Evolutionary conservation across 2,113 vertebrate species (phyloP).

Genomic region (Nothoprocta pentlandii): DNA sequence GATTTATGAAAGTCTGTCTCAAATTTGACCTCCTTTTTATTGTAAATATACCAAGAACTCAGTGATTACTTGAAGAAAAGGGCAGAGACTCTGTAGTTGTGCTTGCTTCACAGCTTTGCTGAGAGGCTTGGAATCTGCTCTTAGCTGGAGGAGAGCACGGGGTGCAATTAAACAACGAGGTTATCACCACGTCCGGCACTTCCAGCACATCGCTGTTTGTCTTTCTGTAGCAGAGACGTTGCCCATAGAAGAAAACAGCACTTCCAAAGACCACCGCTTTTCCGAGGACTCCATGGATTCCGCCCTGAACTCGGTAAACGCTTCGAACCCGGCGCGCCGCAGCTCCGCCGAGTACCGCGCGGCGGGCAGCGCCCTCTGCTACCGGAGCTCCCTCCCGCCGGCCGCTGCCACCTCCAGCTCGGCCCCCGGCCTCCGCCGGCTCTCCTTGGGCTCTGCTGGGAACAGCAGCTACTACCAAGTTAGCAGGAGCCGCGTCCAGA

Average conservation of each 20-base stretch:
- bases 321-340: conserved; percentile 72
- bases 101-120: neutral
- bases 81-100: neutral
- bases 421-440: conserved; percentile 72
- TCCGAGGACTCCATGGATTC: conserved; percentile 83
- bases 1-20: neutral
- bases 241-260: conserved; percentile 82
- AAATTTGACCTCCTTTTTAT: neutral
- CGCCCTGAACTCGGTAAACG: conserved; percentile 84
- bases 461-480: conserved; percentile 77
- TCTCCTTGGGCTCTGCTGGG: conserved; percentile 72
- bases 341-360: conserved; percentile 78
- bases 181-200: neutral
- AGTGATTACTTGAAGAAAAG: neutral
- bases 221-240: conserved; percentile 84
- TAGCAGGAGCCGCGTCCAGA: conserved; percentile 77
- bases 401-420: conserved; percentile 71
- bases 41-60: neutral
- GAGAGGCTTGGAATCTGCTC: neutral
- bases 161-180: neutral
- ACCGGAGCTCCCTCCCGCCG: conserved; percentile 65
- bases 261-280: conserved; percentile 86
- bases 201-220: neutral
- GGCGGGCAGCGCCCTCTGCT: conserved; percentile 77
- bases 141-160: neutral